Evolutionary conservation across 2,797 vertebrate genomes (phyloP).

Genomic region (Pipistrellus kuhlii): DNA sequence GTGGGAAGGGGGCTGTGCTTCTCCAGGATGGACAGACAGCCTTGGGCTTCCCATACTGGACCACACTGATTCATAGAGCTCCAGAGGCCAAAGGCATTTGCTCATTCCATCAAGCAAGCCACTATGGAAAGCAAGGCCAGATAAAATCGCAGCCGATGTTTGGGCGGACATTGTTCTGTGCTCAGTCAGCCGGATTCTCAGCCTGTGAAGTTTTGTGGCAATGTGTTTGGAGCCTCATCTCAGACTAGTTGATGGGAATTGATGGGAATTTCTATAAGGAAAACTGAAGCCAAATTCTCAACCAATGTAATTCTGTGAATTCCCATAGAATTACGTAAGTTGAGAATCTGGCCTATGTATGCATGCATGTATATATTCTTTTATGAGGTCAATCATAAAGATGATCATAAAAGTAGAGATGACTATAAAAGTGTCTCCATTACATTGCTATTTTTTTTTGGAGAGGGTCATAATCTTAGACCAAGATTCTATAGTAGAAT

Average conservation of each 20-base stretch:
- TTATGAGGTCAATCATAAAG: conserved; percentile 77
- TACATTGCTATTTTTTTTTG: conserved; percentile 72
- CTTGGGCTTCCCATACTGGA: conserved; percentile 46
- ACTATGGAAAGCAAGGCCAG: conserved; percentile 60
- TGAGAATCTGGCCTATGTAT: conserved; percentile 77
- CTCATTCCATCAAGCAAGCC: conserved; percentile 65
- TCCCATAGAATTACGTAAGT: conserved; percentile 82
- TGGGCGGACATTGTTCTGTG: conserved; percentile 70
- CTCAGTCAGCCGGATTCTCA: conserved; percentile 75
- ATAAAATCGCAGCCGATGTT: conserved; percentile 66
- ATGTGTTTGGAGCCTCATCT: conserved; percentile 64
- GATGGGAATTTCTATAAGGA: conserved; percentile 80
- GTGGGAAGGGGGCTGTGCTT: background rate
- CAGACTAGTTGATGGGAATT: conserved; percentile 77
- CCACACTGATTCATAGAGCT: conserved; percentile 68
- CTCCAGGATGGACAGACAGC: background rate
- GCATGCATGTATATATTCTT: conserved; percentile 76
- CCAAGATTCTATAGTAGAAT: conserved; percentile 52
- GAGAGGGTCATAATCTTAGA: conserved; percentile 40
- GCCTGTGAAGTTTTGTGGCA: conserved; percentile 53
- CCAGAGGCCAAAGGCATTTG: conserved; percentile 72
- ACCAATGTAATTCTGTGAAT: conserved; percentile 81
- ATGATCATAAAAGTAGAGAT: conserved; percentile 70
- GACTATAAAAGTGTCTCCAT: conserved; percentile 77
- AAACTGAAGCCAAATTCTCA: conserved; percentile 82